Base-by-base conservation (phyloP, 2,888 invertebrate genomes). In the Therioaphis trifolii region DNA sequence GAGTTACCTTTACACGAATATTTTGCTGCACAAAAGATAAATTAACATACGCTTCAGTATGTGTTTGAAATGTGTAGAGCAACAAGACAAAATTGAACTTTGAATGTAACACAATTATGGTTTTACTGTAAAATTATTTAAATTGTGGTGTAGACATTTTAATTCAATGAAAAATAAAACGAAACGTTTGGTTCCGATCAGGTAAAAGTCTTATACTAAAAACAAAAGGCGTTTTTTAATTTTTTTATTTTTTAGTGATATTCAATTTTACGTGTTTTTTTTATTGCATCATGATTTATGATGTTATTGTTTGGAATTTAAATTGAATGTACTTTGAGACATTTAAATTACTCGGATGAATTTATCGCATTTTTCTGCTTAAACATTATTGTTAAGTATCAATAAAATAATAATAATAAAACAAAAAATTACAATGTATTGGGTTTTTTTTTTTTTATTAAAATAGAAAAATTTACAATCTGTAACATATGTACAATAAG, bases 1-100 rank as follows among this genome's bases (percentile, higher is more conserved):
- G 21, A 69, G 24, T 69, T 43, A 69, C 43, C 12, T 43, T 69
- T 14, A 43, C n/a, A n/a, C 7, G 68, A n/a, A 69, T 69, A 69
- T 69, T 69, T 69, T 43, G 24, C 21, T 43, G 7, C 7, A 40
- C 21, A 24, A 69, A 69, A 69, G 43, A 69, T 69, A 24, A 69
- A 69, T 69, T 43, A 35, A 43, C 21, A 43, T 69, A 69, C 11
- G 43, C n/a, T 43, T 69, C 15, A n/a, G 40, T 24, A 69, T 69
- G 68, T 69, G 24, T 69, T 43, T 15, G 14, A 43, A 69, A 43
- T 21, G 24, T 15, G n/a, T n/a, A 43, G 24, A 43, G 21, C 43
- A 15, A 69, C n/a, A 69, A 24, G 68, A 43, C 15, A 21, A 21
- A 66, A 69, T 24, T 69, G 14, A 43, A 69, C 43, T 69, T 66